Base-by-base conservation (phyloP, 92 coral and sea anemone genomes). In the Isaurus tuberculatus region DNA sequence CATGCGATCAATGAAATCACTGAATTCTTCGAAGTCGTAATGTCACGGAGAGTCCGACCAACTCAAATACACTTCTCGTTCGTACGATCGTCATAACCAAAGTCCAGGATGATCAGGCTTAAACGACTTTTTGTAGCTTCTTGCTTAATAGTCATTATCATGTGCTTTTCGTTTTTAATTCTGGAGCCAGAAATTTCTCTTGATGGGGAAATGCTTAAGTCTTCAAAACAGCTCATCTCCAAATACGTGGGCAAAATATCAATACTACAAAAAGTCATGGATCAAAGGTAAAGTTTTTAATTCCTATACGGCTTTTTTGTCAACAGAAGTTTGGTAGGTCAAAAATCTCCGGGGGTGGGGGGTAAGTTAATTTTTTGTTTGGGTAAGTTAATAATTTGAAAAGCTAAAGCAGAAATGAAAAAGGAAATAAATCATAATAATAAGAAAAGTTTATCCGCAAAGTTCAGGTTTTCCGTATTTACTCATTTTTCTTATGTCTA, bases 131-230 rank as follows among this genome's bases (percentile, higher is more conserved):
- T 57, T 42, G 60, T 58, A 19, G 14, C 30, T 31, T 57, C 57
- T 16, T 77, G 82, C 23, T 20, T 77, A 33, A 37, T 77, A 37
- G 82, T 57, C 0, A 33, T 33, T 58, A 64, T 77, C 8, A 77
- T 60, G 82, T 77, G 82, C 14, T 58, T 77, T 55, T 77, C 70
- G 40, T 58, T 58, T 77, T 31, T 77, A 13, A 60, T 58, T 36
- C 57, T 77, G 16, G 82, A 77, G 26, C 82, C 82, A 5, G 32
- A 77, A 36, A 58, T 77, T 34, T 77, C 43, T 29, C 43, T 77
- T 31, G 82, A 60, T 25, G 82, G 82, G 14, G 68, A 36, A 49
- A 19, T 57, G 25, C 23, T 77, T 5, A 33, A 10, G 20, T 23
- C 82, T 33, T 58, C 82, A 33, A 77, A 31, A 17, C 70, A 77